Evolutionary conservation across 2,888 invertebrate species (phyloP), one percentile per base, ranked within the genome.

Genomic region (Salticus scenicus): DNA sequence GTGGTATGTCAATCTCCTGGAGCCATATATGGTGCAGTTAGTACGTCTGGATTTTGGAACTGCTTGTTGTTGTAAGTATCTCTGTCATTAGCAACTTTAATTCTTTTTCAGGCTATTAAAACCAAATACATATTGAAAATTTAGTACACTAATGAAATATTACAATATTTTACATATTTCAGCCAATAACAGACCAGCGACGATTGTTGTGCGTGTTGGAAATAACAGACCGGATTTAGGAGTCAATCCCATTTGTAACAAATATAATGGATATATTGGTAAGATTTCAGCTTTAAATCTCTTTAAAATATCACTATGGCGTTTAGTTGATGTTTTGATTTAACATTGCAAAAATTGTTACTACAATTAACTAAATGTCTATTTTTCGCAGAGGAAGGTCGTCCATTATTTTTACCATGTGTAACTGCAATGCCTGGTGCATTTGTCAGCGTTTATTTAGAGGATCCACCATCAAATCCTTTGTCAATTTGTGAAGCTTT

Each of bases 341-440:
- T n/a, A n/a, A n/a, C n/a, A n/a, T n/a, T n/a, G n/a, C n/a, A n/a
- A n/a, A n/a, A n/a, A n/a, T n/a, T n/a, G n/a, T n/a, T n/a, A n/a
- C n/a, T 37, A 67, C 33, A 37, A 37, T 37, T 37, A 7, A 30
- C 14, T 2, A 66, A 66, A 67, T 31, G 10, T 31, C 20, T 33
- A n/a, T 33, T n/a, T 67, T 67, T 1, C 31, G n/a, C 30, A 88
- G 88, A 97, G 90, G 97, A 97, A 91, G 97, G 97, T 0, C 96
- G 97, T 90, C 97, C 97, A 0, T 92, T 97, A 7, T 97, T 97
- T 92, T 92, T 97, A 73, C 97, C 97, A 0, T 97, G 97, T 92
- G 97, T 97, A 91, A 97, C 97, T 0, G 97, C 97, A 0, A 97
- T 97, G 96, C 96, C 97, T 0, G 97, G 97, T 0, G 97, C 97